phyloP scores from a whole-genome alignment of 1,140 invertebrate genomes.

The Matsumurasca onukii region DNA sequence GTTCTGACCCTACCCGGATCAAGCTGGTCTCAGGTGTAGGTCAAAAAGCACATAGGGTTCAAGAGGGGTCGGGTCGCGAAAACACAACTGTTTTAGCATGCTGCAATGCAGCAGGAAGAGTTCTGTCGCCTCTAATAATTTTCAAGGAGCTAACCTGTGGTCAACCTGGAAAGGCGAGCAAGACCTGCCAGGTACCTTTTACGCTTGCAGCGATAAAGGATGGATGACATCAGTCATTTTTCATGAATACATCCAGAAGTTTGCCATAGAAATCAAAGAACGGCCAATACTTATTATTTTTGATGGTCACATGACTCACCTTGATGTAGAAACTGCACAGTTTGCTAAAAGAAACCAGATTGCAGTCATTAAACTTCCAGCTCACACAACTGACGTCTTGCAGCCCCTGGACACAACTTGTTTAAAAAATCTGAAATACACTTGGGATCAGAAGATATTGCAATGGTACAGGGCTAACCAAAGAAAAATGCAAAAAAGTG shows the following conservation, averaged over 20 bases:
- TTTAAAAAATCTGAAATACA: slow-evolving; percentile 26
- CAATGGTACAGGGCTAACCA: slow-evolving; percentile 30
- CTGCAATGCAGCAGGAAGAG: slow-evolving; percentile 25
- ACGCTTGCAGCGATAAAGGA: slow-evolving; percentile 28
- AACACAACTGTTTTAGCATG: slow-evolving; percentile 34
- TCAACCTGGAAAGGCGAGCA: slow-evolving; percentile 25
- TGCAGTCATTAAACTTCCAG: slow-evolving; percentile 28
- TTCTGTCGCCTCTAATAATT: slow-evolving; percentile 31
- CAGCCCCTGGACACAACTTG: slow-evolving; percentile 30
- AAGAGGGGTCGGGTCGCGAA: slow-evolving; percentile 24
- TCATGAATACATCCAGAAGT: slow-evolving; percentile 23
- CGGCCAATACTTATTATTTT: slow-evolving; percentile 29
- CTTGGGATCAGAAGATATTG: slow-evolving; percentile 25
- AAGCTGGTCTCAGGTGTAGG: slow-evolving; percentile 27
- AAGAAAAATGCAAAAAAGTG: slow-evolving; percentile 26
- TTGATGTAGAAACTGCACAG: slow-evolving; percentile 25
- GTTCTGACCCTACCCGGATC: slow-evolving; percentile 24
- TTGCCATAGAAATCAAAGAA: slow-evolving; percentile 24
- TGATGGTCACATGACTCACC: slow-evolving; percentile 31
- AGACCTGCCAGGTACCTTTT: slow-evolving; percentile 33
- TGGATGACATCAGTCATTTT: slow-evolving; percentile 32
- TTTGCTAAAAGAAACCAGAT: slow-evolving; percentile 15
- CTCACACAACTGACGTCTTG: slow-evolving; percentile 30
- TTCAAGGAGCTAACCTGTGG: slow-evolving; percentile 23
- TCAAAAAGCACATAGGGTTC: slow-evolving; percentile 29